Conservation (phyloP, 2,888 invertebrate species). For the Lacanobia oleracea region DNA sequence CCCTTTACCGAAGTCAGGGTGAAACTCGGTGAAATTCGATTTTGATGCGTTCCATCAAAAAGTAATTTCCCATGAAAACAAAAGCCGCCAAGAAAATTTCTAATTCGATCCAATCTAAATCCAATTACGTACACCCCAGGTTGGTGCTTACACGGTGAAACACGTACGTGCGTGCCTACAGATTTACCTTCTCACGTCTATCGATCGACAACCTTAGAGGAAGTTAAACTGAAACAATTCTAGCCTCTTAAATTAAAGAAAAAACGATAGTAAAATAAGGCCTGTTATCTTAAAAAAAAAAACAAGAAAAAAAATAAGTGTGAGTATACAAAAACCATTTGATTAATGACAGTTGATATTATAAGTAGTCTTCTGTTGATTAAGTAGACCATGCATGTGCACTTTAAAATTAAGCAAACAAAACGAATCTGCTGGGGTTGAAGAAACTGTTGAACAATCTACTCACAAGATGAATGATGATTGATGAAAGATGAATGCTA, state of each 20-base stretch:
- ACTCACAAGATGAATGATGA: background rate
- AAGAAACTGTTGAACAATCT: background rate
- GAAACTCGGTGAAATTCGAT: constrained; percentile 77
- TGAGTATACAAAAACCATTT: background rate
- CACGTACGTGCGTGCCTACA: constrained; percentile 62
- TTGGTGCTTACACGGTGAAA: constrained; percentile 77
- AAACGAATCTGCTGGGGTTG: background rate
- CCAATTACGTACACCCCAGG: constrained; percentile 85
- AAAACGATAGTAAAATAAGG: background rate
- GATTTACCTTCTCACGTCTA: constrained; percentile 60
- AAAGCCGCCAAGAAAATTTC: constrained; percentile 84
- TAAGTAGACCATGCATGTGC: background rate
- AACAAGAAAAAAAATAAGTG: background rate
- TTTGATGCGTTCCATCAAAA: constrained; percentile 88
- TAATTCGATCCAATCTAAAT: constrained; percentile 89
- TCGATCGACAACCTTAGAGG: constrained; percentile 38
- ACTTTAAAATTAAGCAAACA: background rate
- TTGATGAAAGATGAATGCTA: background rate
- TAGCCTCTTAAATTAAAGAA: background rate
- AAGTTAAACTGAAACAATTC: background rate
- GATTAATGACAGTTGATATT: background rate
- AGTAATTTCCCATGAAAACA: constrained; percentile 86
- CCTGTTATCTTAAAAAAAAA: background rate
- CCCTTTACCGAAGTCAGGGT: constrained; percentile 46
- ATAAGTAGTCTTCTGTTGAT: background rate